Evolutionary conservation across 1,140 invertebrate species (phyloP), one percentile per base, ranked within the genome.

Genomic region (Fopius arisanus): DNA sequence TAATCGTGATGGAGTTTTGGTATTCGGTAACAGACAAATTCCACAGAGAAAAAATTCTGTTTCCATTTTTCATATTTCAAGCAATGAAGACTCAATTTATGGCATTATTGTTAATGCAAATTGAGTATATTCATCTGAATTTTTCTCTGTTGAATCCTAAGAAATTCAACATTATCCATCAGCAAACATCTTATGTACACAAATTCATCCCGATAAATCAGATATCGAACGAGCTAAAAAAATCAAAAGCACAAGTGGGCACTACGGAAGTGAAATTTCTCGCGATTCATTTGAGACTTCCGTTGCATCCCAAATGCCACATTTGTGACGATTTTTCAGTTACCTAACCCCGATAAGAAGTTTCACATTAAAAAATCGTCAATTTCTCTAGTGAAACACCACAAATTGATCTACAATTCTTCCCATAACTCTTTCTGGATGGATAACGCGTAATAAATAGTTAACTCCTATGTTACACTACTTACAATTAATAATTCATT

Each of bases 401-500:
- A 31, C 12, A 40, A 66, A 31, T 66, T 40, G 63, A 66, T 66
- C 29, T 40, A 66, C 63, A 40, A 66, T 33, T 33, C 37, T 33
- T 43, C 26, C 37, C 16, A 62, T 48, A 48, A 48, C 31, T 68
- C 16, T 62, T 37, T 41, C 41, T 48, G 54, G 31, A 70, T 70
- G 54, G 19, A 68, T 40, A 62, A 66, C 63, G 40, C 66, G 62
- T 40, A 74, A 74, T 76, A 78, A 76, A 75, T 81, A 82, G 85
- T 76, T 82, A 84, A 80, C 68, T 48, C 68, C 83, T 86, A 85
- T 86, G 79, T 75, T 86, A 88, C 85, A 87, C 84, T 87, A 88
- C 83, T 84, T 88, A 86, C 84, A 87, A 62, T 74, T 79, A 81
- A 81, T 33, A 63, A 77, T 73, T 76, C 77, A 74, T 81, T 78